These are phyloP conservation scores for Teinopalpus imperialis DNA, from an alignment of 2,888 invertebrate genomes.

Conservation along the genomic window DNA sequence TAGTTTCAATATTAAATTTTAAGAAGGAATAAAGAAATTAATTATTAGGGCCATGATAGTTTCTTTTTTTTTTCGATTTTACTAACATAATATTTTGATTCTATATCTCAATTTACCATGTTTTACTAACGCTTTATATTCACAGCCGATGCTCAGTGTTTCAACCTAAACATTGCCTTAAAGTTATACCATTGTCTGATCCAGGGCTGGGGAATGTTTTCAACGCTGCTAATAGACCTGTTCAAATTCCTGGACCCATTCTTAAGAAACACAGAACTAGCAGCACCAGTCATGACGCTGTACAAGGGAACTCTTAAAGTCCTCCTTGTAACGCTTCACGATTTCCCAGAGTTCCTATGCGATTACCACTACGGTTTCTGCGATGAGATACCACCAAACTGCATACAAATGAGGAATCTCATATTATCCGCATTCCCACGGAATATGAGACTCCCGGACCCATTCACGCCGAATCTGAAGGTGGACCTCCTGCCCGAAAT, in stretches of 20 bases:
- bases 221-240: constrained; percentile 96
- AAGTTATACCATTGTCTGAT: constrained; percentile 27
- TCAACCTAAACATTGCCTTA: constrained; percentile 25
- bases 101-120: not conserved
- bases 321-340: constrained; percentile 96
- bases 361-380: constrained; percentile 99
- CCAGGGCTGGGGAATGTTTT: constrained; percentile 97
- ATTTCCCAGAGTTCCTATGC: constrained; percentile 99
- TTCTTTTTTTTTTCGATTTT: constrained; percentile 3
- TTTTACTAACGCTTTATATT: constrained; percentile 17
- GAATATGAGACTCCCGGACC: constrained; percentile 99
- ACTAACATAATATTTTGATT: constrained; percentile 1
- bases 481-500: constrained; percentile 96
- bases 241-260: constrained; percentile 99
- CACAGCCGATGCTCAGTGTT: constrained; percentile 8
- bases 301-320: constrained; percentile 98
- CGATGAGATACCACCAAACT: constrained; percentile 99
- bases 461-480: constrained; percentile 98
- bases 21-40: too few relatives aligned
- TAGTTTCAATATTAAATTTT: too few relatives aligned
- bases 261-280: constrained; percentile 97
- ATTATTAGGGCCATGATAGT: not conserved
- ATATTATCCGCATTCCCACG: constrained; percentile 98
- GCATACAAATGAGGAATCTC: constrained; percentile 99
- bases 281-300: constrained; percentile 94